These are phyloP conservation scores for Oostethus manadensis DNA, from an alignment of 2,113 vertebrate genomes.

Conservation along the genomic window DNA sequence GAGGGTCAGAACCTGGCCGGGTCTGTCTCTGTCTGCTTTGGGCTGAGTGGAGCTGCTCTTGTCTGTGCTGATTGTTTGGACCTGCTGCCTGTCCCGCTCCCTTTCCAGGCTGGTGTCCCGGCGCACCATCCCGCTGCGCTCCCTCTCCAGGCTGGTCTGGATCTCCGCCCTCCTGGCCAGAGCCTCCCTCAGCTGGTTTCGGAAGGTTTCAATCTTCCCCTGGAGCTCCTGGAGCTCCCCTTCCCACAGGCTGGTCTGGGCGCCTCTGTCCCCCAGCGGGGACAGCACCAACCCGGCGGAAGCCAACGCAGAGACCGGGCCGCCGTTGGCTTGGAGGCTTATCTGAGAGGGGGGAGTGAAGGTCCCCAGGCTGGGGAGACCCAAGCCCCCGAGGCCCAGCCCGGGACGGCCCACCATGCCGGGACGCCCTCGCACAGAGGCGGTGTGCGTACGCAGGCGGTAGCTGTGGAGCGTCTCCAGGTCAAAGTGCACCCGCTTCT, in stretches of 20 bases:
- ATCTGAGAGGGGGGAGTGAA: constrained; percentile 46
- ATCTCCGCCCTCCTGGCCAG: constrained; percentile 79
- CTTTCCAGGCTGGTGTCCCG: constrained; percentile 60
- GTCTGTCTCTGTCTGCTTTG: constrained; percentile 55
- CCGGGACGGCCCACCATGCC: constrained; percentile 62
- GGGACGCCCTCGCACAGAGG: constrained; percentile 50
- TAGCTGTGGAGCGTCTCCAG: constrained; percentile 74
- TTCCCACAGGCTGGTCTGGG: constrained; percentile 59
- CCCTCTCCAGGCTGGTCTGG: constrained; percentile 70
- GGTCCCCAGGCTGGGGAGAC: constrained; percentile 35
- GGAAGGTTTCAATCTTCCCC: constrained; percentile 73
- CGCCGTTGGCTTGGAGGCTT: constrained; percentile 52
- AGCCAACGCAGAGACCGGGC: constrained; percentile 38
- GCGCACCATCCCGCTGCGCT: constrained; percentile 48
- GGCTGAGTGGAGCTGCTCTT: constrained; percentile 46
- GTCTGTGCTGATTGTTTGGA: constrained; percentile 63
- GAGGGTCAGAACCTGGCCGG: constrained; percentile 59
- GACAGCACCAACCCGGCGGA: constrained; percentile 65
- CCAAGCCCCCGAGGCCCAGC: constrained; percentile 62
- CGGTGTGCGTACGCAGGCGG: constrained; percentile 67
- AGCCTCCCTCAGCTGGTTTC: constrained; percentile 74
- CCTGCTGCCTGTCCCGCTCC: constrained; percentile 50
- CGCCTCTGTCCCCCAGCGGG: constrained; percentile 35
- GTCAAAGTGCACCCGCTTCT: constrained; percentile 74
- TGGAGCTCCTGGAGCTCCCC: constrained; percentile 81